Conservation (phyloP, 2,797 vertebrate species). For the Darevskia nairensis region DNA sequence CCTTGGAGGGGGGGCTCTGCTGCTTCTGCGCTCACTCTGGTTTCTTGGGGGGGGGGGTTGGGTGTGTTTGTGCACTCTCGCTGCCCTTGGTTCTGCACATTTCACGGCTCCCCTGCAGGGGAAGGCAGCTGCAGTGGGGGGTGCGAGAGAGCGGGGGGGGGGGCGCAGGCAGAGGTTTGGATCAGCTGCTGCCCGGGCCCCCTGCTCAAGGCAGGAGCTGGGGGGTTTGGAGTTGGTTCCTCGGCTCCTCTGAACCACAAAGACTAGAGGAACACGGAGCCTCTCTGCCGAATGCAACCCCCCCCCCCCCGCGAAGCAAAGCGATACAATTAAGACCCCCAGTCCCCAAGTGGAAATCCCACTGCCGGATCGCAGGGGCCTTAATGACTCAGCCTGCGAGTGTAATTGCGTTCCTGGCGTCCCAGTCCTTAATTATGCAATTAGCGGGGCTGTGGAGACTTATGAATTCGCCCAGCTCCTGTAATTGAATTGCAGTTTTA, state of each 20-base stretch:
- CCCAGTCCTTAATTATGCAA: slow-evolving; percentile 75
- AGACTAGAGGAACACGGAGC: slow-evolving; percentile 26
- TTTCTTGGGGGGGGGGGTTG: background rate
- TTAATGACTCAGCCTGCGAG: slow-evolving; percentile 68
- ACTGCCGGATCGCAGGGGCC: slow-evolving; percentile 62
- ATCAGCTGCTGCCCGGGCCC: background rate
- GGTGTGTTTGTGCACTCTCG: no score
- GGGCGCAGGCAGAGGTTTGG: rapidly evolving
- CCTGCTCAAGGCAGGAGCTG: background rate
- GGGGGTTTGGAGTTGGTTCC: rapidly evolving
- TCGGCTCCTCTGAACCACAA: no score
- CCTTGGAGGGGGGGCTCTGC: slow-evolving; percentile 12
- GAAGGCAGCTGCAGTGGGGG: background rate
- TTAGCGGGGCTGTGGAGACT: slow-evolving; percentile 72
- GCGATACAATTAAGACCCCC: slow-evolving; percentile 59
- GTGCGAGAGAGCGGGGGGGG: no score
- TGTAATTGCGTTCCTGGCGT: slow-evolving; percentile 67
- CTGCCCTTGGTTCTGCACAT: slow-evolving; percentile 20
- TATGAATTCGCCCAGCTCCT: slow-evolving; percentile 70
- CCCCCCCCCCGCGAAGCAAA: slow-evolving; percentile 41
- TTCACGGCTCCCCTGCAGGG: slow-evolving; percentile 34
- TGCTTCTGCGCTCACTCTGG: background rate
- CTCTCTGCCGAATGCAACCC: slow-evolving; percentile 52
- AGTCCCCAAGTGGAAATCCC: slow-evolving; percentile 62
- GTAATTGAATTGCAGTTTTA: slow-evolving; percentile 74